These are phyloP conservation scores for Biston stratarius DNA, from an alignment of 2,888 invertebrate species.

Conservation along the genomic window DNA sequence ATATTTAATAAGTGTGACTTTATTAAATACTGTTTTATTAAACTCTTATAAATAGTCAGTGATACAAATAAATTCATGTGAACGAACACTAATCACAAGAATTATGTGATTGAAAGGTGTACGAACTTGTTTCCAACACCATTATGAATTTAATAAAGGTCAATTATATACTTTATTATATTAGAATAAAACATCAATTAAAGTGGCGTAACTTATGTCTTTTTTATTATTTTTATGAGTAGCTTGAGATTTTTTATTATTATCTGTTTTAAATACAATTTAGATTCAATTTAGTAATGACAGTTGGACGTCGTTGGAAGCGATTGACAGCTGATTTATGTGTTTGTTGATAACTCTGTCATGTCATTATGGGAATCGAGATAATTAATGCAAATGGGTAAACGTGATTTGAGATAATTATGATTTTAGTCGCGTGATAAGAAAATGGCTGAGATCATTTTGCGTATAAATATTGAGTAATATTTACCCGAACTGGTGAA, in stretches of 20 bases:
- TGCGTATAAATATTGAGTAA: too few relatives aligned
- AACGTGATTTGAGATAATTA: constrained; percentile 14
- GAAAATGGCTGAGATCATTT: background rate
- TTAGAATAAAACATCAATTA: constrained; percentile 51
- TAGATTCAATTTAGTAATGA: constrained; percentile 31
- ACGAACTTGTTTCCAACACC: constrained; percentile 36
- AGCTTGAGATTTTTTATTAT: constrained; percentile 15
- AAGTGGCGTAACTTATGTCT: constrained; percentile 33
- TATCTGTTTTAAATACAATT: constrained; percentile 13
- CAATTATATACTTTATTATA: constrained; percentile 37
- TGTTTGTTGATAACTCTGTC: constrained; percentile 27
- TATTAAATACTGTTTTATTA: constrained; percentile 1
- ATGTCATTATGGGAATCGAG: constrained; percentile 14
- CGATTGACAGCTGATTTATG: constrained; percentile 33
- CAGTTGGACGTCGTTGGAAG: constrained; percentile 6
- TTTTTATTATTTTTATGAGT: constrained; percentile 49
- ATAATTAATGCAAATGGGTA: constrained; percentile 24
- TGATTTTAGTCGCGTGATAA: background rate
- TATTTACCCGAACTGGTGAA: too few relatives aligned
- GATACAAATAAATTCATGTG: constrained; percentile 9
- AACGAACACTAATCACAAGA: constrained; percentile 17
- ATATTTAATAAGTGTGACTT: background rate
- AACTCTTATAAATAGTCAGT: background rate
- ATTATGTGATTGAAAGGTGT: constrained; percentile 44
- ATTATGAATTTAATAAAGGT: constrained; percentile 43